A percentile compares a stretch with the other conserved stretches of the same genome.
These are phyloP conservation scores for Chironomus riparius DNA, from an alignment of 2,888 invertebrate genomes.

Conservation along the genomic window DNA sequence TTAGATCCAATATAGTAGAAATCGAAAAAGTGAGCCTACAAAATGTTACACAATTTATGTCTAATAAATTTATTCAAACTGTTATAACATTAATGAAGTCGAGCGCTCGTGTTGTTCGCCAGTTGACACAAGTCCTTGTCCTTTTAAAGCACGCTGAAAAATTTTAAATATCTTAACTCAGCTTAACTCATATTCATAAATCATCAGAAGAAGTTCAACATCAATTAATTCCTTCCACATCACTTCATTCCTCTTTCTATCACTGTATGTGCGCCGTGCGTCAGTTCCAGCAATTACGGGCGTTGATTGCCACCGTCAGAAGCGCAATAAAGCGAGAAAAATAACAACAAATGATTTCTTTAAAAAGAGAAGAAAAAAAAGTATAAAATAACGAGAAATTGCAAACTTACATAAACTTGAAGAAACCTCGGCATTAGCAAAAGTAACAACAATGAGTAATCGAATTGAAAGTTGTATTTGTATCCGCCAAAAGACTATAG, in stretches of 20 bases:
- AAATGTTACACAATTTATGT: background rate
- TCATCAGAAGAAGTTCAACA: background rate
- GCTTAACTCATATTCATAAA: background rate
- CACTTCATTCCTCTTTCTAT: background rate
- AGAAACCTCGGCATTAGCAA: background rate
- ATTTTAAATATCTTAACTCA: too few relatives aligned
- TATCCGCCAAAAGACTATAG: background rate
- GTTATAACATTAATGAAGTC: too few relatives aligned
- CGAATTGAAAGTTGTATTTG: background rate
- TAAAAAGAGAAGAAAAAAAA: background rate
- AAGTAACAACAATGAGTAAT: background rate
- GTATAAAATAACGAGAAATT: background rate
- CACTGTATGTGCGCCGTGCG: background rate
- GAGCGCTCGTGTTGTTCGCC: too few relatives aligned
- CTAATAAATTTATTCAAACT: background rate
- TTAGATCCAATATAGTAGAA: too few relatives aligned
- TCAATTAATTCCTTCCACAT: slow-evolving; percentile 12
- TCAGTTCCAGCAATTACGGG: background rate
- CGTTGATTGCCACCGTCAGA: slow-evolving; percentile 3
- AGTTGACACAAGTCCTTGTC: too few relatives aligned
- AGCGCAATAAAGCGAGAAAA: slow-evolving; percentile 1
- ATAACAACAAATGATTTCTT: background rate
- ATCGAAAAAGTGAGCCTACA: background rate
- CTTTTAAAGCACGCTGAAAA: too few relatives aligned
- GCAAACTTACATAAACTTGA: background rate